Evolutionary conservation across 1,140 invertebrate genomes (phyloP), one percentile per base, ranked within the genome.

Genomic region (Lysiphlebus fabarum): DNA sequence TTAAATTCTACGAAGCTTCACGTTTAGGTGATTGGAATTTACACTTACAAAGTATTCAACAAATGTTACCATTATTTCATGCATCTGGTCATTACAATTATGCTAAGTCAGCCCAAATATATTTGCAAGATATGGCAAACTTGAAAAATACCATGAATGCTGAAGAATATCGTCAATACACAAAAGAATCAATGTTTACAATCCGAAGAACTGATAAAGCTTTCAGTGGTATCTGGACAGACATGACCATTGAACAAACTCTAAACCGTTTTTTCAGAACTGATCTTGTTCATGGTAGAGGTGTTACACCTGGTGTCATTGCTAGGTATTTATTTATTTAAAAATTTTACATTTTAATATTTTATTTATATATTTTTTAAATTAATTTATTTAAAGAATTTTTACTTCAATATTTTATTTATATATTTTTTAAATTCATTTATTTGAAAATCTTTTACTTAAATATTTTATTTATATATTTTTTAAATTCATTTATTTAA

Each of bases 61-160:
- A 68, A 14, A 75, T 75, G 67, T 56, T 76, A 17, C 73, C 69
- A 3, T 69, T 67, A 43, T 71, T 76, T 49, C 68, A 79, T 65
- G 77, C 77, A 7, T 41, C 64, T 64, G 78, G 79, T 26, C 79
- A 81, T 60, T 74, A 74, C 57, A 45, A 69, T 12, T 81, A 81
- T 65, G 70, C 74, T 5, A 82, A 81, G 68, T 78, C 71, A 55
- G 66, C 65, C 40, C 71, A 75, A 41, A 40, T 79, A 7, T 81
- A 81, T 64, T 54, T 82, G 10, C 72, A 78, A 69, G 66, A 79
- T 66, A 80, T 78, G 75, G 7, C 58, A 47, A 56, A 70, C 40
- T 53, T 70, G 10, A 48, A 65, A 38, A 50, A 43, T 47, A 63
- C 45, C 7, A 68, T 68, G 12, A 54, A 67, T 70, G 53, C 45